These are phyloP conservation scores for Collichthys lucidus DNA, from an alignment of 2,113 vertebrate species.

Conservation along the genomic window DNA sequence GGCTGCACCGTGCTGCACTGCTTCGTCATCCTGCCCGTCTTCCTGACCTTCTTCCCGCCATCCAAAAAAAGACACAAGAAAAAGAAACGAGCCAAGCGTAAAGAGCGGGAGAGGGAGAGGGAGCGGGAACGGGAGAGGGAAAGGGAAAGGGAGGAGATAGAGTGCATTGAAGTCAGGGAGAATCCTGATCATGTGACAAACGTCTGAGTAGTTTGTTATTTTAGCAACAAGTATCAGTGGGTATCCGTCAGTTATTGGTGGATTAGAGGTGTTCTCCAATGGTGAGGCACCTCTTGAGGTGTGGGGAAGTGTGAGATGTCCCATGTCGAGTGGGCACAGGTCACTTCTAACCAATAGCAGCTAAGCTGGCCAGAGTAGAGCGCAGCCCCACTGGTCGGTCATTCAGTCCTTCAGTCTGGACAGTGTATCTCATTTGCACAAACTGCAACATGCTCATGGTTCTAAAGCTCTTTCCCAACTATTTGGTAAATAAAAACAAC, in stretches of 20 bases:
- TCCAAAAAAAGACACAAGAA: constrained; percentile 99
- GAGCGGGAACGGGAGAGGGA: constrained; percentile 90
- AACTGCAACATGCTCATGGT: constrained; percentile 61
- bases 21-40: constrained; percentile 98
- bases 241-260: constrained; percentile 44
- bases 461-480: constrained; percentile 54
- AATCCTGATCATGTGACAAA: constrained; percentile 98
- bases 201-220: constrained; percentile 86
- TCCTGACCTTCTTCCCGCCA: constrained; percentile 98
- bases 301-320: constrained; percentile 53
- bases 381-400: constrained; percentile 63
- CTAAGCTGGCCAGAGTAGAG: constrained; percentile 71
- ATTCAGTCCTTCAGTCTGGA: constrained; percentile 70
- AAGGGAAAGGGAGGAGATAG: constrained; percentile 95
- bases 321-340: constrained; percentile 46
- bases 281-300: constrained; percentile 61
- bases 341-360: constrained; percentile 71
- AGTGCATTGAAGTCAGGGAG: constrained; percentile 98
- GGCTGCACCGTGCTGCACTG: constrained; percentile 98
- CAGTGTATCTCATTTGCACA: constrained; percentile 80
- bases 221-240: constrained; percentile 27
- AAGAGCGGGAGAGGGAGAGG: constrained; percentile 94
- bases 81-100: constrained; percentile 96
- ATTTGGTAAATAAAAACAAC: constrained; percentile 47
- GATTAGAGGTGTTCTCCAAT: constrained; percentile 48